Evolutionary conservation across 2,113 vertebrate species (phyloP), one percentile per base, ranked within the genome.

Genomic region (Neopipo cinnamomea): DNA sequence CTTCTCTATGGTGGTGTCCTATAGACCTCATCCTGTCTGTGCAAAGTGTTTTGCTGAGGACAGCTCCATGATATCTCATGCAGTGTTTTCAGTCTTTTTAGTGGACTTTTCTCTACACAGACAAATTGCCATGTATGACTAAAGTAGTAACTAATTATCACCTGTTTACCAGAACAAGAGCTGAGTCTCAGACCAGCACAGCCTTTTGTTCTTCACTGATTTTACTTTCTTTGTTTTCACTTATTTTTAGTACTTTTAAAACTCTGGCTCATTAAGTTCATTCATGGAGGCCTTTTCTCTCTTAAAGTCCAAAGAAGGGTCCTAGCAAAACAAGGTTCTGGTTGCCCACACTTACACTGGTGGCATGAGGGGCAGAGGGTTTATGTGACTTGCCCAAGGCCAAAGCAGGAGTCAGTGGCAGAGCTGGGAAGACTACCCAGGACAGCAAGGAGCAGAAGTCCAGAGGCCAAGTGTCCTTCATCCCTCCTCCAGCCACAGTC

Each of bases 1-100:
- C 59, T 79, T 96, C 73, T 91, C 39, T 53, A 68, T 94, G 56
- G 56, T 96, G 71, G 79, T 85, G 92, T 86, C 58, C 74, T 91
- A 88, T 93, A 96, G 88, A 89, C 39, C 46, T 90, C 72, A 88
- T 80, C 17, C 24, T 95, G 88, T 96, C 63, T 84, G 83, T 92
- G 76, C 76, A 35, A 85, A 96, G 67, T 0, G 65, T 56, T 95
- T 89, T 84, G 91, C 86, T 84, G 65, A 83, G 76, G 59, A 14
- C 66, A 88, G 79, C 61, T 88, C 49, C 1, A 2, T 82, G 70
- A 53, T 91, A 49, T 59, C 72, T 93, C 2, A 2, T 50, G 53
- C 73, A 52, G 37, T 81, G 79, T 92, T 0, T 0, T 78, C 65
- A 81, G 33, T 37, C n/a, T 77, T 68, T 75, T 39, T 9, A 30